Conservation (phyloP, 2,888 invertebrate genomes). For the Thalpophila matura region DNA sequence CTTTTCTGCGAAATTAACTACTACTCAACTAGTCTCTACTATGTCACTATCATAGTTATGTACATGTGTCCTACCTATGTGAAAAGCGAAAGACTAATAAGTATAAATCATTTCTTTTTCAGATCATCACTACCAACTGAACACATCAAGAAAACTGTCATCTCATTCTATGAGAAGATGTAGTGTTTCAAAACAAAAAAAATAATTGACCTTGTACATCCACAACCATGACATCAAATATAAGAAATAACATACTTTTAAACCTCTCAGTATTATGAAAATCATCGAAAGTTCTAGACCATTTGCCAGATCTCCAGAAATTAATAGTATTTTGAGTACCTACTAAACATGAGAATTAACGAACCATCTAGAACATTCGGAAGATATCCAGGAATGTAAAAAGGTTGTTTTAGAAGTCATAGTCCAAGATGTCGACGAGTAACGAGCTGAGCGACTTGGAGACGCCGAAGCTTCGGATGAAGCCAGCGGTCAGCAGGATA, state of each 20-base stretch:
- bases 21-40: too few relatives aligned
- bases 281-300: conserved; percentile 18
- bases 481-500: conserved; percentile 85
- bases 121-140: conserved; percentile 26
- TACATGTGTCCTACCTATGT: background rate
- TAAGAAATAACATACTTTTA: background rate
- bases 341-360: conserved; percentile 30
- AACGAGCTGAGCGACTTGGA: conserved; percentile 83
- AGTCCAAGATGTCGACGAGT: conserved; percentile 80
- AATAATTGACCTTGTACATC: conserved; percentile 19
- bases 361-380: conserved; percentile 22
- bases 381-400: conserved; percentile 24
- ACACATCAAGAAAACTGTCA: conserved; percentile 67
- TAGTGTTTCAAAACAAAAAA: conserved; percentile 65
- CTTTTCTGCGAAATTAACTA: too few relatives aligned
- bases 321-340: background rate
- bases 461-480: conserved; percentile 81
- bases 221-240: conserved; percentile 26
- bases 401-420: conserved; percentile 21
- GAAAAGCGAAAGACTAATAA: background rate
- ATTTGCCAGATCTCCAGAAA: background rate
- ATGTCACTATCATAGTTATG: too few relatives aligned
- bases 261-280: conserved; percentile 17
- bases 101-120: conserved; percentile 22
- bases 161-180: conserved; percentile 78